Percentiles rank a stretch among this genome's conserved stretches.
Conservation (phyloP, 2,888 invertebrate species). For the Athalia rosae region DNA sequence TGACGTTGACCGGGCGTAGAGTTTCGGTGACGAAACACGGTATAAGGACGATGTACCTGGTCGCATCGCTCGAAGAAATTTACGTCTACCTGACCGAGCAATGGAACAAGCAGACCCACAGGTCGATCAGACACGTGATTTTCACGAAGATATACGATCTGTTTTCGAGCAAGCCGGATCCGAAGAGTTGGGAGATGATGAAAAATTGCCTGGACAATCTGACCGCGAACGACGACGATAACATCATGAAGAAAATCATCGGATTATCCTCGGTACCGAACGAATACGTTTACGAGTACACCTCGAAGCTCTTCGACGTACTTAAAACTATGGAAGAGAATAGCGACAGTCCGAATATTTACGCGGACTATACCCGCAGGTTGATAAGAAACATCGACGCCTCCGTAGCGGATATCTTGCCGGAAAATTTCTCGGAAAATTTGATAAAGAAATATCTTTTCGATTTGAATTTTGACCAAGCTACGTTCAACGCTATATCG, state of each 20-base stretch:
- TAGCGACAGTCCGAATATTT: background rate
- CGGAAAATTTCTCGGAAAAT: conserved; percentile 55
- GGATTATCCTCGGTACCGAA: conserved; percentile 40
- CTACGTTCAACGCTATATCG: conserved; percentile 25
- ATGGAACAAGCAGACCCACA: conserved; percentile 57
- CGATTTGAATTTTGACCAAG: conserved; percentile 25
- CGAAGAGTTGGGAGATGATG: conserved; percentile 56
- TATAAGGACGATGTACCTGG: conserved; percentile 59
- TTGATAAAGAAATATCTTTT: conserved; percentile 58
- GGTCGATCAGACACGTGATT: conserved; percentile 60
- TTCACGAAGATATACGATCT: conserved; percentile 48
- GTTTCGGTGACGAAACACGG: conserved; percentile 66
- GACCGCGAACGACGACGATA: conserved; percentile 54
- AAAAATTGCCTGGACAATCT: conserved; percentile 52
- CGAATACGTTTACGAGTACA: conserved; percentile 54
- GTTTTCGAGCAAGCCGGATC: conserved; percentile 54
- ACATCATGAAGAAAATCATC: conserved; percentile 40
- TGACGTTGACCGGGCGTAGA: conserved; percentile 52
- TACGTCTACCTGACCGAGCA: conserved; percentile 48
- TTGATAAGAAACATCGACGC: conserved; percentile 37
- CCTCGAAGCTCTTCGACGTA: conserved; percentile 47
- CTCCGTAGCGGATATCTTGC: conserved; percentile 49
- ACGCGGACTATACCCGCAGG: background rate
- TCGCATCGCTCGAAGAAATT: conserved; percentile 52
- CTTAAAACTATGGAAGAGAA: conserved; percentile 48